Evolutionary conservation across 2,888 invertebrate species (phyloP).

Genomic region (Philonicus albiceps): DNA sequence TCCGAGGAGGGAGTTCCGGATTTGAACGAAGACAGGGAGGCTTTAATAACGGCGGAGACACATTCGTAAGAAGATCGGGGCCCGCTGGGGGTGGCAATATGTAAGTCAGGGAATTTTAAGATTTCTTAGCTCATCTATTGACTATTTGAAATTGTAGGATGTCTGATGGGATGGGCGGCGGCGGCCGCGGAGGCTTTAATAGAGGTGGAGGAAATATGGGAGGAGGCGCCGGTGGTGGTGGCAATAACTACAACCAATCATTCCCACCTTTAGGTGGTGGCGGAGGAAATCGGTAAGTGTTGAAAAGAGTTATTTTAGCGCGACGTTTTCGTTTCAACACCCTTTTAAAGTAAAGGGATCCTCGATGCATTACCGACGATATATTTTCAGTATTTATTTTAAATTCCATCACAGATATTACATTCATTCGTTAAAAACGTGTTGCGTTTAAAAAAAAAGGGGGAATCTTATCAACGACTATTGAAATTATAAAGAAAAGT

Average conservation of each 20-base stretch:
- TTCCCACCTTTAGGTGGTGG: conserved; percentile 51
- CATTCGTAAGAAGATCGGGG: conserved; percentile 42
- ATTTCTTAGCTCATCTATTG: neutral
- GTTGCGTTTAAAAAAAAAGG: neutral
- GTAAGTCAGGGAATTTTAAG: neutral
- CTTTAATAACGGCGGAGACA: conserved; percentile 37
- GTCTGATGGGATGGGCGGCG: neutral
- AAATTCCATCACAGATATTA: neutral
- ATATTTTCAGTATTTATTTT: neutral
- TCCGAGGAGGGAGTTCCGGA: neutral
- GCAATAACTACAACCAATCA: conserved; percentile 43
- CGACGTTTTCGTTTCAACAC: conserved; percentile 30
- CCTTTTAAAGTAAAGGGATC: neutral
- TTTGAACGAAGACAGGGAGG: conserved; percentile 6
- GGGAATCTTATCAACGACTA: neutral
- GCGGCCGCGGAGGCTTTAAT: conserved; percentile 40
- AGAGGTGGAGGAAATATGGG: conserved; percentile 49
- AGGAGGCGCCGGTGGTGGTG: conserved; percentile 43
- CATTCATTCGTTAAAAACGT: neutral
- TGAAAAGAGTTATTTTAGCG: neutral
- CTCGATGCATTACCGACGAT: neutral
- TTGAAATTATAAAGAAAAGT: no score
- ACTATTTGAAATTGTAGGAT: neutral
- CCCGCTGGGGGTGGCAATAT: conserved; percentile 46
- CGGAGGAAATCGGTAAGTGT: conserved; percentile 56